Evolutionary conservation across 1,140 invertebrate species (phyloP).

Genomic region (Aphaenogaster floridana): DNA sequence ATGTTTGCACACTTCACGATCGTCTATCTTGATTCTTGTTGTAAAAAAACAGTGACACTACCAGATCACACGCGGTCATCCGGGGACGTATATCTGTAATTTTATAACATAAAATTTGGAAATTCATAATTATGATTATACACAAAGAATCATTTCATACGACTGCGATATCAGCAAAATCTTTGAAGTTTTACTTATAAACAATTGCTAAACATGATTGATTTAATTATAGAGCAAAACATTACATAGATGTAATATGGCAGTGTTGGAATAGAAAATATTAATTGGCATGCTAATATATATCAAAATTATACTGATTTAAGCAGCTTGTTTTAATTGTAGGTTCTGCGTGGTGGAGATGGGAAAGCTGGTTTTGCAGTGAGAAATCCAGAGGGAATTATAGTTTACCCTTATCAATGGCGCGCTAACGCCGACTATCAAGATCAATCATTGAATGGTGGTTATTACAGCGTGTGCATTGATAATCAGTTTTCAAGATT

Average conservation of each 20-base stretch:
- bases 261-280: neutral
- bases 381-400: constrained; percentile 93
- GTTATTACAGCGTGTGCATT: constrained; percentile 97
- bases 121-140: neutral
- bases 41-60: neutral
- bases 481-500: constrained; percentile 98
- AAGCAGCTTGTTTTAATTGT: constrained; percentile 32
- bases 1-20: neutral
- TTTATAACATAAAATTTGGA: neutral
- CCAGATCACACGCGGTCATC: neutral
- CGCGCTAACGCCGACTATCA: constrained; percentile 95
- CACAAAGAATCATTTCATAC: neutral
- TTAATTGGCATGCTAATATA: neutral
- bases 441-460: constrained; percentile 92
- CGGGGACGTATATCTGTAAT: neutral
- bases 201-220: neutral
- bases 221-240: neutral
- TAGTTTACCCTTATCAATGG: constrained; percentile 97
- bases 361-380: constrained; percentile 97
- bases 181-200: neutral
- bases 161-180: neutral
- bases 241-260: neutral
- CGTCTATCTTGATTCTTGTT: neutral
- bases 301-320: neutral
- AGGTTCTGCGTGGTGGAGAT: constrained; percentile 96